Base-by-base conservation (phyloP, 2,113 vertebrate species). In the Pteropus alecto region DNA sequence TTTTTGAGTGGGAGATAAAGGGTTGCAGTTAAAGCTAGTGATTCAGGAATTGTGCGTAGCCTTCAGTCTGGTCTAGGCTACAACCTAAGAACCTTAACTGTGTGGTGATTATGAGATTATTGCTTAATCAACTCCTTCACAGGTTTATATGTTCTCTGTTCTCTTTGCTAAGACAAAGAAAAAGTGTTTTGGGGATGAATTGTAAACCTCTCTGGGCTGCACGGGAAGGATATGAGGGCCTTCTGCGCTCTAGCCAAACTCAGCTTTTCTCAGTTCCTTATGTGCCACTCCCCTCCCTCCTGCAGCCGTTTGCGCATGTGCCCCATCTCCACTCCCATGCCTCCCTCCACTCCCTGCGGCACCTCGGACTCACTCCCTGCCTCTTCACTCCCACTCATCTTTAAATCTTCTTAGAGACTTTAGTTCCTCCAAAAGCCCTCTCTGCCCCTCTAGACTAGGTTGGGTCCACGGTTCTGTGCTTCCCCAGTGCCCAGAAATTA, bases 161-260 rank as follows among this genome's bases (percentile, higher is more conserved):
- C 51, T 71, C 54, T 63, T 91, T 60, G 56, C 54, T 86, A 30
- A 92, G 67, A 28, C 35, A 30, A 65, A 35, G 19, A 63, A 22
- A 63, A 79, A 63, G n/a, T 14, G 0, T 14, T 51, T 76, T 60
- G 26, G 21, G 63, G 81, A 5, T 78, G 33, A 90, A 70, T 78
- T 90, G 54, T 51, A 90, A 85, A 58, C 61, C 41, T 51, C 38
- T 86, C n/a, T 54, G 81, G 63, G 63, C 54, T 70, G 61, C 73
- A 56, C 16, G 30, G 43, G 61, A 63, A 35, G 71, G 41, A 7
- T 33, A 9, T 16, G 68, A 70, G 51, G 41, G 33, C 26, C 51
- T 90, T 30, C 79, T 43, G 61, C 26, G 38, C 24, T 46, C 33
- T 56, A 18, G 78, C 5, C 71, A 85, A 58, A 68, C 51, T 35